phyloP scores from a whole-genome alignment of 2,113 vertebrate genomes.

The Charadrius vociferus region DNA sequence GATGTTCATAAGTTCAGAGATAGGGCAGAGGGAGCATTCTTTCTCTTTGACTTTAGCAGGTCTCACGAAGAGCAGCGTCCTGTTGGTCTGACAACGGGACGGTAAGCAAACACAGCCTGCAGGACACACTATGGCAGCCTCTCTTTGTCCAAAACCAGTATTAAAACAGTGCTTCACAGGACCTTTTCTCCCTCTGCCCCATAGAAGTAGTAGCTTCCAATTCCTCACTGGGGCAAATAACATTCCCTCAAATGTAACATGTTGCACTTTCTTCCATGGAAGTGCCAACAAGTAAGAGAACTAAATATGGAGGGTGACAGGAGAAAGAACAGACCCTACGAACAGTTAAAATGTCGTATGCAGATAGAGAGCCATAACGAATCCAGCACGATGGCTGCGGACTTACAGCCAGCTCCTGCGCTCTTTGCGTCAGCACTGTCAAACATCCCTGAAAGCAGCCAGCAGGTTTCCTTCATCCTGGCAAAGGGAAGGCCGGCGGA shows the following conservation, averaged over 20 bases:
- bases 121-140: rapidly evolving
- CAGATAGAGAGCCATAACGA: not conserved
- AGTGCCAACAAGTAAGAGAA: not conserved
- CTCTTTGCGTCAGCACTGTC: not conserved
- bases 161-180: not conserved
- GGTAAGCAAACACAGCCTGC: rapidly evolving
- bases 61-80: not conserved
- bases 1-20: not conserved
- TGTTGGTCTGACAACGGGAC: rapidly evolving
- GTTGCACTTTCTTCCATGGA: not conserved
- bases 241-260: rapidly evolving
- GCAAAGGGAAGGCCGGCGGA: not conserved
- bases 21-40: not conserved
- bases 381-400: not conserved
- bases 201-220: not conserved
- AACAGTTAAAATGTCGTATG: not conserved
- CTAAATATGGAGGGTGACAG: not conserved
- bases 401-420: not conserved
- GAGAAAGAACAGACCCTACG: not conserved
- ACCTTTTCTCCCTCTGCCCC: not conserved
- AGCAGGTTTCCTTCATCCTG: not conserved
- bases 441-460: not conserved
- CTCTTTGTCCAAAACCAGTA: not conserved
- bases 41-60: not conserved
- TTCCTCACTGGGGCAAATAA: not conserved